Evolutionary conservation across 2,113 vertebrate genomes (phyloP).

Genomic region (Cyphomyrus plagiostoma): DNA sequence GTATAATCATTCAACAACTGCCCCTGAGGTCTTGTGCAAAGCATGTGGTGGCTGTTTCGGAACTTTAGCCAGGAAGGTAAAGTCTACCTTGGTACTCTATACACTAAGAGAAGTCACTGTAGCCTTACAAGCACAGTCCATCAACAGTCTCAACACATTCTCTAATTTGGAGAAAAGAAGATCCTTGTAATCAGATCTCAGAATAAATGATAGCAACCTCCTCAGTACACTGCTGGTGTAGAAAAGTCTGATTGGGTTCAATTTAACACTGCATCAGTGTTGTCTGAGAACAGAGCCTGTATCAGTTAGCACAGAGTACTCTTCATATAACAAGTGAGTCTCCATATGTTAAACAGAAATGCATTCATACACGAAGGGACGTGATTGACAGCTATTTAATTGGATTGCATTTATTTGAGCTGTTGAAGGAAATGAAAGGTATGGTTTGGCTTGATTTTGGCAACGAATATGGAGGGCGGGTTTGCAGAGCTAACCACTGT

Average conservation of each 20-base stretch:
- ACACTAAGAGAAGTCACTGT: neutral
- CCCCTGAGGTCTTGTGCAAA: constrained; percentile 65
- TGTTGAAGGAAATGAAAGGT: neutral
- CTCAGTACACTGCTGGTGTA: neutral
- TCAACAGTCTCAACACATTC: neutral
- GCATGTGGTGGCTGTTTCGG: constrained; percentile 64
- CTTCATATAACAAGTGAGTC: neutral
- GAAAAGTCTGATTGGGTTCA: neutral
- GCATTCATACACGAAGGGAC: neutral
- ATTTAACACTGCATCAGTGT: neutral
- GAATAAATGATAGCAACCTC: neutral
- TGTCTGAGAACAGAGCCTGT: neutral
- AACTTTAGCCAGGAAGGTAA: constrained; percentile 62
- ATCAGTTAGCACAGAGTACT: neutral
- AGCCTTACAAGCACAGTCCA: neutral
- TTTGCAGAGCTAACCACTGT: neutral
- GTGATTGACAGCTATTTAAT: neutral
- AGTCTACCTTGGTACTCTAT: neutral
- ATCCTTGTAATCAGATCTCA: neutral
- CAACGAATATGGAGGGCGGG: neutral
- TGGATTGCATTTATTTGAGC: neutral
- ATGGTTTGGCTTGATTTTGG: neutral
- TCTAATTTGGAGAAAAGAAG: neutral
- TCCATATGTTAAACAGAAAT: neutral
- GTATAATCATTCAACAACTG: constrained; percentile 65